A percentile compares a stretch with the other conserved stretches of the same genome.
Evolutionary conservation across 2,113 vertebrate genomes (phyloP).

Genomic region (Indri indri): DNA sequence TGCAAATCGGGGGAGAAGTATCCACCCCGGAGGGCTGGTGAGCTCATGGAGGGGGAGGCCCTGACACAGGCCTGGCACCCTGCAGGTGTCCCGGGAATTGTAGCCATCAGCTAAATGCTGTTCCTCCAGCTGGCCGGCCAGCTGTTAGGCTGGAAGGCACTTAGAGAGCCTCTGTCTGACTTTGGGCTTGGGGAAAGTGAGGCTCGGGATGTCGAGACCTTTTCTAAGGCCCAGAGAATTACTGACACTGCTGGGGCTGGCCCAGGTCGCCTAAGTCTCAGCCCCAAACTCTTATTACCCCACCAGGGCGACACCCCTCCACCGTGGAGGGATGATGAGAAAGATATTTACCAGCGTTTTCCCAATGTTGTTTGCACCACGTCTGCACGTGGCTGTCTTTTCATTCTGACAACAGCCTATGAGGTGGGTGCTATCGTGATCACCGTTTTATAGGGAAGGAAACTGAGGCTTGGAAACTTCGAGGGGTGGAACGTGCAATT

Average conservation of each 20-base stretch:
- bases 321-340: background rate
- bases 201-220: background rate
- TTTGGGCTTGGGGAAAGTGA: background rate
- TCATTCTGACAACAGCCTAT: too few relatives aligned
- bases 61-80: background rate
- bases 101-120: fast-evolving
- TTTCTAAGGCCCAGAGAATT: background rate
- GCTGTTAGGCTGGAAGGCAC: background rate
- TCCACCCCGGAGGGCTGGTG: background rate
- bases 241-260: fast-evolving
- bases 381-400: fast-evolving
- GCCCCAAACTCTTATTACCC: background rate
- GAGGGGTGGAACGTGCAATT: fast-evolving
- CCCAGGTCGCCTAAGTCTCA: background rate
- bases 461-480: background rate
- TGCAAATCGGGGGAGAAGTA: background rate
- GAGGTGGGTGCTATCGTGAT: fast-evolving
- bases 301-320: too few relatives aligned
- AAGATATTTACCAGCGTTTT: background rate
- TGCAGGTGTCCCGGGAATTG: too few relatives aligned
- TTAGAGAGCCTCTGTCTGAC: background rate
- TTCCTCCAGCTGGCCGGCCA: background rate
- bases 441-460: background rate
- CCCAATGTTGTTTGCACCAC: fast-evolving
- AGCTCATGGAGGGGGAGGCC: background rate